Conservation (phyloP, 1,140 invertebrate genomes). For the Chrysomallon squamiferum region DNA sequence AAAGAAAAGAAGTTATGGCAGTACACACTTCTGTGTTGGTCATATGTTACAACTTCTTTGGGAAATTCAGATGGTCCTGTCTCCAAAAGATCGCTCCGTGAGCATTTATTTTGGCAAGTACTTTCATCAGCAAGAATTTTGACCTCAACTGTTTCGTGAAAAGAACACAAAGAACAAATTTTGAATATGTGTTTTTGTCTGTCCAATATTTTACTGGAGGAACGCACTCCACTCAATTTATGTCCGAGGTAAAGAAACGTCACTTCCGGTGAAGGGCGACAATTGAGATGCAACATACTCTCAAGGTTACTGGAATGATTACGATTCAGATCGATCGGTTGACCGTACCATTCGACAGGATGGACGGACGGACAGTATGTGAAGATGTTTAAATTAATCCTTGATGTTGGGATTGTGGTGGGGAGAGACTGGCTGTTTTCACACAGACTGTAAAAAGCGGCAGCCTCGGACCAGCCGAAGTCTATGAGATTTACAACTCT, state of each 20-base stretch:
- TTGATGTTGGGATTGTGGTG: background rate
- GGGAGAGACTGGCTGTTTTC: background rate
- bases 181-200: background rate
- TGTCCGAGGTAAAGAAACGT: background rate
- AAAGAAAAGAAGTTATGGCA: background rate
- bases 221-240: background rate
- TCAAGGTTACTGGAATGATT: background rate
- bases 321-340: background rate
- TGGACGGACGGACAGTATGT: background rate
- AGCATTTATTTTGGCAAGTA: background rate
- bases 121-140: background rate
- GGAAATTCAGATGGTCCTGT: background rate
- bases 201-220: background rate
- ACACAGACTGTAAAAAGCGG: background rate
- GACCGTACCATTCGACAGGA: background rate
- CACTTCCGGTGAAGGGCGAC: slow-evolving; percentile 2
- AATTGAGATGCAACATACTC: slow-evolving; percentile 1
- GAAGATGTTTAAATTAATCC: background rate
- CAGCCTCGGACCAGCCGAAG: background rate
- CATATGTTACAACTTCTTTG: background rate
- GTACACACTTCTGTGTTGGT: background rate
- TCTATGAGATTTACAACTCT: background rate
- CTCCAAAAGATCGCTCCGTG: background rate
- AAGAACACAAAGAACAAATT: background rate
- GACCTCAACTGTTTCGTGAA: background rate